Conservation (phyloP, 2,797 vertebrate species). For the Tachyglossus aculeatus region DNA sequence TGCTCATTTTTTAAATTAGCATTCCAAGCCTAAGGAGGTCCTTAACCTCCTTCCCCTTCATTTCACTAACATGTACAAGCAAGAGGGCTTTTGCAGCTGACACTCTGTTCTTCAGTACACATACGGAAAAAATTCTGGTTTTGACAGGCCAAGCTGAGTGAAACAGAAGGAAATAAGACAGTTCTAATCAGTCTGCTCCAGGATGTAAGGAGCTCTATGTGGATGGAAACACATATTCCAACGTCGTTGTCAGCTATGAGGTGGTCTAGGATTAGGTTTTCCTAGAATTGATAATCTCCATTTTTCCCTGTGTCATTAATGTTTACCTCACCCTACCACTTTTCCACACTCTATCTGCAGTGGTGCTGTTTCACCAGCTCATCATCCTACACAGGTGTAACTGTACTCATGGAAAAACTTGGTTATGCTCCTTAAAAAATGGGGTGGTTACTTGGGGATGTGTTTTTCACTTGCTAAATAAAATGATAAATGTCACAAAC, state of each 20-base stretch:
- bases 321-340: no score
- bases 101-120: background rate
- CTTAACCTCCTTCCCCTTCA: background rate
- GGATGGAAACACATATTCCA: background rate
- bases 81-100: background rate
- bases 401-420: no score
- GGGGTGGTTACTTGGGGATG: no score
- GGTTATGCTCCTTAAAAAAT: no score
- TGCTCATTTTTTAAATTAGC: background rate
- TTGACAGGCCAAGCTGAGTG: background rate
- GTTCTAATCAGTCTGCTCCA: background rate
- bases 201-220: background rate
- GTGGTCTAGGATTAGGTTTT: background rate
- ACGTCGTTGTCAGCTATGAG: background rate
- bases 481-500: no score
- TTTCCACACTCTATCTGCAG: no score
- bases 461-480: no score
- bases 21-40: background rate
- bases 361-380: no score
- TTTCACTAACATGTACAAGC: background rate
- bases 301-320: no score
- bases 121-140: background rate
- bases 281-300: background rate
- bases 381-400: no score
- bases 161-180: background rate